Evolutionary conservation across 1,140 invertebrate species (phyloP).

Genomic region (Zaprionus capensis): DNA sequence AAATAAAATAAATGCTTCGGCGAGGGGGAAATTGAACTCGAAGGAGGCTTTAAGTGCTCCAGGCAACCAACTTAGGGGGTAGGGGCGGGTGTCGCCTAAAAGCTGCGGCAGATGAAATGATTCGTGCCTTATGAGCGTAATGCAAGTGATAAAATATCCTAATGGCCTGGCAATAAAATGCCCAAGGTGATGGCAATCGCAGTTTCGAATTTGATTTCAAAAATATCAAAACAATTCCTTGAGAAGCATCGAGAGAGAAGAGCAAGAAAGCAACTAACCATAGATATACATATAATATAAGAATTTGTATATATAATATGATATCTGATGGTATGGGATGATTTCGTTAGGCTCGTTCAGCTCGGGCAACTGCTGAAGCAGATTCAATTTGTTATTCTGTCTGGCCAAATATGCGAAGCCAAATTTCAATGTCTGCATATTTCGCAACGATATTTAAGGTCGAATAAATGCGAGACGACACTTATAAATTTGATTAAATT

Average conservation of each 20-base stretch:
- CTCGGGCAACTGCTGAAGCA: not conserved
- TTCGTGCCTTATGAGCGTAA: conserved; percentile 24
- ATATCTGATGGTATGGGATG: not conserved
- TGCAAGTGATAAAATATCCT: conserved; percentile 22
- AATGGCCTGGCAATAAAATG: conserved; percentile 31
- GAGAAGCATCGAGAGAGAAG: not conserved
- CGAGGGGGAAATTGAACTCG: conserved; percentile 19
- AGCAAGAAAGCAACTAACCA: too few species aligned
- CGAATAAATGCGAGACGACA: conserved; percentile 41
- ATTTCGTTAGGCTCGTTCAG: conserved; percentile 9
- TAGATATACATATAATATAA: too few species aligned
- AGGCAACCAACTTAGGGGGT: not conserved
- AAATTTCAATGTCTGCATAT: conserved; percentile 18
- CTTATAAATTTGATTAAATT: conserved; percentile 65
- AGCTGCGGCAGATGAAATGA: conserved; percentile 26
- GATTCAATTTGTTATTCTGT: conserved; percentile 8
- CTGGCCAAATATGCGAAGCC: conserved; percentile 7
- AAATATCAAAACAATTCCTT: not conserved
- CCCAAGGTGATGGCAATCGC: conserved; percentile 15
- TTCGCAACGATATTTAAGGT: not conserved
- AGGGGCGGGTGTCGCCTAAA: conserved; percentile 7
- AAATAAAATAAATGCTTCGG: conserved; percentile 42
- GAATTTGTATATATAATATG: not conserved
- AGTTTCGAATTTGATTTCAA: not conserved
- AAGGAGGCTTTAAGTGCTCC: conserved; percentile 25